Evolutionary conservation across 2,888 invertebrate species (phyloP).

Genomic region (Pimpla rufipes): DNA sequence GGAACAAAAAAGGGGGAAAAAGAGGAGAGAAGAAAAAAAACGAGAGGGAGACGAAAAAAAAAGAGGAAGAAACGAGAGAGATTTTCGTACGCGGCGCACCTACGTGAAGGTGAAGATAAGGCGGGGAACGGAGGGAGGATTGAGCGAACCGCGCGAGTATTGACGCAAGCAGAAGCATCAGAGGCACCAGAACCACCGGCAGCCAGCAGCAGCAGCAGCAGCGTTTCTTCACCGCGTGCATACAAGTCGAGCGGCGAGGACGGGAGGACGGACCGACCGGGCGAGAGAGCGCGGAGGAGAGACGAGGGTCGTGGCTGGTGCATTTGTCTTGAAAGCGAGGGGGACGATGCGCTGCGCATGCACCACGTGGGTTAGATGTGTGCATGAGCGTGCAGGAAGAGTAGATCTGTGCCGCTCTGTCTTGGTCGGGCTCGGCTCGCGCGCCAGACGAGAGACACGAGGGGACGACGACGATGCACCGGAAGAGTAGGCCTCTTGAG

Average conservation of each 20-base stretch:
- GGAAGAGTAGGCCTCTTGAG: constrained; percentile 80
- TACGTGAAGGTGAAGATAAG: constrained; percentile 21
- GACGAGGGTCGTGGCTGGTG: constrained; percentile 35
- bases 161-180: constrained; percentile 35
- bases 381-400: neutral
- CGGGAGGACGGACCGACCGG: constrained; percentile 6
- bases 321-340: constrained; percentile 57
- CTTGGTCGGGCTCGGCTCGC: constrained; percentile 17
- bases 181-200: too few species aligned
- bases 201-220: neutral
- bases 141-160: constrained; percentile 36
- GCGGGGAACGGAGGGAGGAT: constrained; percentile 14
- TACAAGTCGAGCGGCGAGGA: neutral
- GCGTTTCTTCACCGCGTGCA: constrained; percentile 22
- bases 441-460: constrained; percentile 35
- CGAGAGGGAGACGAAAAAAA: neutral
- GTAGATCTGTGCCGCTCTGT: constrained; percentile 40
- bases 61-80: constrained; percentile 6
- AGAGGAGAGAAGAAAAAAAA: neutral
- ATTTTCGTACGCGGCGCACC: constrained; percentile 27
- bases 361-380: constrained; percentile 26
- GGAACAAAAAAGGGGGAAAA: constrained; percentile 27
- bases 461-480: constrained; percentile 73
- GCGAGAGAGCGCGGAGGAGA: constrained; percentile 17
- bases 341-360: constrained; percentile 36